Evolutionary conservation across 2,113 vertebrate genomes (phyloP).

Genomic region (Notarius quadriscutis): DNA sequence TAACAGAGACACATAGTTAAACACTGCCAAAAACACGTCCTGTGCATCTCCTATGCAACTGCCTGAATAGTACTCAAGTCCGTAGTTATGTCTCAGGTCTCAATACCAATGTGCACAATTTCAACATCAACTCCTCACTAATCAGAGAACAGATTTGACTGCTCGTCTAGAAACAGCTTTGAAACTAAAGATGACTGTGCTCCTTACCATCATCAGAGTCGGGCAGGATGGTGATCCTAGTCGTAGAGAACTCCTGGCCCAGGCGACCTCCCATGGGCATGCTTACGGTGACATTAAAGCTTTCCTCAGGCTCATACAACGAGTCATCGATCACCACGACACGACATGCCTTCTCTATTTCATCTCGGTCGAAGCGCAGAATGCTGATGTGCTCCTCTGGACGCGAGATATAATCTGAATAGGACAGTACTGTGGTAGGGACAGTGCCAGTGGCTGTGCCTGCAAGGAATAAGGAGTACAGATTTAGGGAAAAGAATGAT

Average conservation of each 20-base stretch:
- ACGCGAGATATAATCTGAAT: slow-evolving; percentile 94
- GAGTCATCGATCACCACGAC: slow-evolving; percentile 92
- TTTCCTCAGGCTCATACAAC: slow-evolving; percentile 86
- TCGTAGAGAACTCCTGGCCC: slow-evolving; percentile 75
- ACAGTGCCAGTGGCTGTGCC: slow-evolving; percentile 87
- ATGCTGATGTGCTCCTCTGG: slow-evolving; percentile 89
- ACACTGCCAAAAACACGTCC: not conserved
- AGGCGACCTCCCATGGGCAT: slow-evolving; percentile 91
- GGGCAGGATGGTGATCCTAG: slow-evolving; percentile 80
- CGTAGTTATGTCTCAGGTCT: not conserved
- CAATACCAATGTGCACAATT: not conserved
- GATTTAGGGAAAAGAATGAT: not conserved
- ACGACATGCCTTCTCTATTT: slow-evolving; percentile 83
- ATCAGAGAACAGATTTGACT: not conserved
- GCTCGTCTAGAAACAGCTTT: slow-evolving; percentile 21
- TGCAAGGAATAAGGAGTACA: slow-evolving; percentile 54
- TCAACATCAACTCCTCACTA: not conserved
- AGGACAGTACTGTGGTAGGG: slow-evolving; percentile 87
- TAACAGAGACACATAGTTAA: not conserved
- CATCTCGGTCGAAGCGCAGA: slow-evolving; percentile 87
- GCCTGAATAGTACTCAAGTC: not conserved
- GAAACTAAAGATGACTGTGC: not conserved
- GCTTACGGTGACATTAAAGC: slow-evolving; percentile 86
- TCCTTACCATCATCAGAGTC: slow-evolving; percentile 89
- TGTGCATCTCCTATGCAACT: not conserved